Conservation (phyloP, 2,888 invertebrate genomes). For the Xestia sexstrigata region DNA sequence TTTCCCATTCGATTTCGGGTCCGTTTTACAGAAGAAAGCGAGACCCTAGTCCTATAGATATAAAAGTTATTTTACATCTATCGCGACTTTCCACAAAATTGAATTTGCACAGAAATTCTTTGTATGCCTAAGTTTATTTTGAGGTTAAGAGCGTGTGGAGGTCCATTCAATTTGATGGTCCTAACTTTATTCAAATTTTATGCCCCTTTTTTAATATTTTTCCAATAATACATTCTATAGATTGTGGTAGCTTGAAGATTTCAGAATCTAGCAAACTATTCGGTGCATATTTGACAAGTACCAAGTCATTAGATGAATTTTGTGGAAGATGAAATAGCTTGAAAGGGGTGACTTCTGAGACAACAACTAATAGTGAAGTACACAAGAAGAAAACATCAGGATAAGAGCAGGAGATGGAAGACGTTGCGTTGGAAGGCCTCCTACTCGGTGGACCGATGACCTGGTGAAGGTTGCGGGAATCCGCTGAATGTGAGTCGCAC, state of each 20-base stretch:
- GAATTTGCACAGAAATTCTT: constrained; percentile 54
- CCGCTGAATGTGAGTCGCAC: no score
- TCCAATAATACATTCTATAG: not conserved
- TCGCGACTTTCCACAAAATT: constrained; percentile 62
- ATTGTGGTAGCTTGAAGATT: not conserved
- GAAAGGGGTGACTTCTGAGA: not conserved
- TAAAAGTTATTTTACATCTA: constrained; percentile 63
- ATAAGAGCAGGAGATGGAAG: no score
- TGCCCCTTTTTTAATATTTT: constrained; percentile 14
- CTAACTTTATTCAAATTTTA: constrained; percentile 35
- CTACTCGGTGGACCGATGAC: no score
- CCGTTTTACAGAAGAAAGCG: constrained; percentile 58
- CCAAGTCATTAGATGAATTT: not conserved
- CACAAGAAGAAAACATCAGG: not conserved
- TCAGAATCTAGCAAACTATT: not conserved
- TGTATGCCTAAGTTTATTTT: constrained; percentile 44
- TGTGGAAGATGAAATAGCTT: not conserved
- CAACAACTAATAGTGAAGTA: not conserved
- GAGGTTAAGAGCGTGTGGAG: constrained; percentile 44
- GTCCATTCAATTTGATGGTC: constrained; percentile 47
- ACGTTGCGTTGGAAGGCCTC: no score
- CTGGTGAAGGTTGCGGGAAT: no score
- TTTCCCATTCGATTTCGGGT: constrained; percentile 57
- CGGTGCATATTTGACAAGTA: not conserved
- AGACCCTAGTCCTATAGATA: constrained; percentile 41